Percentiles rank a stretch among this genome's conserved stretches.
Evolutionary conservation across 2,797 vertebrate genomes (phyloP).

Genomic region (Sitta carolinensis): DNA sequence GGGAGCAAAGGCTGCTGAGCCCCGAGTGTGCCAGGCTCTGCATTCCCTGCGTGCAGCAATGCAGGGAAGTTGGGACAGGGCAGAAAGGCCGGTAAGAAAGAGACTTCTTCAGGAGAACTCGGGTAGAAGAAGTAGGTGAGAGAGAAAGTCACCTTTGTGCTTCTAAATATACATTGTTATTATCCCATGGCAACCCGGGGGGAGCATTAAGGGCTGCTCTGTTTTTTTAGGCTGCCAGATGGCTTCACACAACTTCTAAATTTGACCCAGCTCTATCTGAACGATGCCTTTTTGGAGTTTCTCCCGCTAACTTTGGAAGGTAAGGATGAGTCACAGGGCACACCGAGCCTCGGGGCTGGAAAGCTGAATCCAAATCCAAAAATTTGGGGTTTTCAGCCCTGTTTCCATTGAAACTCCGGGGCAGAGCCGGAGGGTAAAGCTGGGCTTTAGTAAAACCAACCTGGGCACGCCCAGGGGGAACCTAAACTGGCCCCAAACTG

Average conservation of each 20-base stretch:
- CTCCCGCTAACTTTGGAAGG: slow-evolving; percentile 99
- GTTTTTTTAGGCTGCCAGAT: slow-evolving; percentile 90
- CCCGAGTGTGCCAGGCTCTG: neutral
- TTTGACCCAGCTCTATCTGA: slow-evolving; percentile 98
- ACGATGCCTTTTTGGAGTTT: slow-evolving; percentile 99
- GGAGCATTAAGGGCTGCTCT: slow-evolving; percentile 57
- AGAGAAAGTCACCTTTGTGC: slow-evolving; percentile 50
- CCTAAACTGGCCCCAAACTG: no score
- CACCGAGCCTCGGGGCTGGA: no score
- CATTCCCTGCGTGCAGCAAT: neutral
- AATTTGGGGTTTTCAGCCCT: no score
- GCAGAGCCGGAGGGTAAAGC: no score
- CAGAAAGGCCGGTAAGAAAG: neutral
- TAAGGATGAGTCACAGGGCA: slow-evolving; percentile 76
- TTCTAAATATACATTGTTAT: slow-evolving; percentile 44
- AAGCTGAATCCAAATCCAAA: no score
- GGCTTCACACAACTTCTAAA: slow-evolving; percentile 99
- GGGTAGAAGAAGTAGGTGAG: slow-evolving; percentile 25
- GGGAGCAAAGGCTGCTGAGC: neutral
- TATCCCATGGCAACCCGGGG: slow-evolving; percentile 66
- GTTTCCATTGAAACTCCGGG: no score
- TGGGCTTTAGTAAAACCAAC: no score
- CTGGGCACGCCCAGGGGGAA: no score
- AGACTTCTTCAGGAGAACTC: slow-evolving; percentile 30
- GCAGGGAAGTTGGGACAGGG: neutral